Evolutionary conservation across 2,888 invertebrate species (phyloP).

Genomic region (Chelonus formosanus): DNA sequence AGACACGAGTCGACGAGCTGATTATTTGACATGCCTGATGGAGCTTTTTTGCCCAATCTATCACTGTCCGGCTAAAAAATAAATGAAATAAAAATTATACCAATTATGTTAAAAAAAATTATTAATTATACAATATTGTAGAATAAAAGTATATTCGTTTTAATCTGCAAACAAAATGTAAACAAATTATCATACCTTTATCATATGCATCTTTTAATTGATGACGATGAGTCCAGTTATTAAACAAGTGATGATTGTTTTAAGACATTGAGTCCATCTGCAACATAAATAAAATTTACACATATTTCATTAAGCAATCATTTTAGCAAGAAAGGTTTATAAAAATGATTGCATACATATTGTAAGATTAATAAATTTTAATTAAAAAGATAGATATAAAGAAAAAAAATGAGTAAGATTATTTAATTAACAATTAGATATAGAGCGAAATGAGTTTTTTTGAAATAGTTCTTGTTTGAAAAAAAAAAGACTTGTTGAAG

Average conservation of each 20-base stretch:
- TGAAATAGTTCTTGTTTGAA: not conserved
- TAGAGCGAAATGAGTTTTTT: not conserved
- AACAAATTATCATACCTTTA: constrained; percentile 26
- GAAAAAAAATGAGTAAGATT: not conserved
- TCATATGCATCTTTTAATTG: constrained; percentile 17
- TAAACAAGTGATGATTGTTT: constrained; percentile 18
- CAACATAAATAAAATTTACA: constrained; percentile 17
- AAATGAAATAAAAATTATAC: constrained; percentile 14
- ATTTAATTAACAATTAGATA: not conserved
- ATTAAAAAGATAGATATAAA: no score
- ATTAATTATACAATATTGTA: not conserved
- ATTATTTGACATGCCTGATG: constrained; percentile 70
- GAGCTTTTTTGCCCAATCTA: constrained; percentile 37
- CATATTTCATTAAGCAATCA: not conserved
- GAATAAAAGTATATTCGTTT: no score
- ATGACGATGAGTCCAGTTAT: constrained; percentile 15
- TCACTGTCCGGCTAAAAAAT: constrained; percentile 38
- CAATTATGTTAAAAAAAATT: not conserved
- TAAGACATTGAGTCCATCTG: constrained; percentile 30
- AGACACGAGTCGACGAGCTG: constrained; percentile 74
- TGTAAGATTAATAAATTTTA: no score
- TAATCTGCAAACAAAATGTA: no score
- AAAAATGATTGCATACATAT: no score
- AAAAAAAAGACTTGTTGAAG: constrained; percentile 18
- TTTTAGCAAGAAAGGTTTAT: no score